Evolutionary conservation across 1,140 invertebrate species (phyloP).

Genomic region (Megathymus violae): DNA sequence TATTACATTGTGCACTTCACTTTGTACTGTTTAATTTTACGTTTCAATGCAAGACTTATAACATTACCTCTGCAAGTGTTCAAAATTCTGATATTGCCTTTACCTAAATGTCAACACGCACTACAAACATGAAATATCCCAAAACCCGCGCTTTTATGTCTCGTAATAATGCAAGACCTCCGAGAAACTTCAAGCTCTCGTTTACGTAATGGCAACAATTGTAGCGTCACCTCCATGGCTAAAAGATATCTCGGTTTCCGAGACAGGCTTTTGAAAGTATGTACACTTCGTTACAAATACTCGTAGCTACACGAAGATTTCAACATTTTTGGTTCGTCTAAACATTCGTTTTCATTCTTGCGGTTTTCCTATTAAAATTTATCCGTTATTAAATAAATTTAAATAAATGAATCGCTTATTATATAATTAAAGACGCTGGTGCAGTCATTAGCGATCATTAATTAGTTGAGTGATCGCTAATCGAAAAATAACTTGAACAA

Average conservation of each 20-base stretch:
- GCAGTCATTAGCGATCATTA: too few species aligned
- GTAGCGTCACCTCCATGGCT: conserved; percentile 58
- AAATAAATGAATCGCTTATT: too few species aligned
- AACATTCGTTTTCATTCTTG: not conserved
- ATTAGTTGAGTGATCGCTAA: too few species aligned
- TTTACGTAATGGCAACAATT: conserved; percentile 57
- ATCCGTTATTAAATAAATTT: not conserved
- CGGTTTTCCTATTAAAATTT: not conserved
- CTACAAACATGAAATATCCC: conserved; percentile 37
- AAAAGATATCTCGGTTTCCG: conserved; percentile 50
- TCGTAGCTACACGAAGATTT: conserved; percentile 28
- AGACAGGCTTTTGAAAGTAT: conserved; percentile 52
- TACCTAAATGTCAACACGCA: not conserved
- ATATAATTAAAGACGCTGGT: too few species aligned
- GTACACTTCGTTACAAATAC: conserved; percentile 28
- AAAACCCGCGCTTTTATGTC: conserved; percentile 46
- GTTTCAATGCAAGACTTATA: too few species aligned
- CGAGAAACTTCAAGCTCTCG: conserved; percentile 46
- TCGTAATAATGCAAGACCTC: conserved; percentile 50
- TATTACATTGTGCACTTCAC: too few species aligned
- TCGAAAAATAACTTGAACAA: too few species aligned
- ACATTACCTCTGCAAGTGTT: too few species aligned
- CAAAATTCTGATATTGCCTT: too few species aligned
- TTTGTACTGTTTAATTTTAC: too few species aligned
- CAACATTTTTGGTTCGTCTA: conserved; percentile 19